These are phyloP conservation scores for Spinus pinus DNA, from an alignment of 2,797 vertebrate species.

Conservation along the genomic window DNA sequence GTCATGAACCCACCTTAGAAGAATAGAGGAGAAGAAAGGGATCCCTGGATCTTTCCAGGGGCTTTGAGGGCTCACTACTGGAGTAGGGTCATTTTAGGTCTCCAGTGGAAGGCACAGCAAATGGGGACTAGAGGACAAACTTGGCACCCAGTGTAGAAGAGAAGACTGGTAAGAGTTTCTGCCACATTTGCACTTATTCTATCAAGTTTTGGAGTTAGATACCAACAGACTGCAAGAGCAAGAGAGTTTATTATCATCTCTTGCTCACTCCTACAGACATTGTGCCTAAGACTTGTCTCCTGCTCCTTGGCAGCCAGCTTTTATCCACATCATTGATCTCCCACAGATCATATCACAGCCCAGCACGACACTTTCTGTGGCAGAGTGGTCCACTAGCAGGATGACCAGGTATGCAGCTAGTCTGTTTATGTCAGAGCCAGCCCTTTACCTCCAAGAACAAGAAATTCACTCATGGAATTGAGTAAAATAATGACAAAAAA, in stretches of 20 bases:
- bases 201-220: background rate
- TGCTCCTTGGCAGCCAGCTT: background rate
- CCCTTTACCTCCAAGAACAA: background rate
- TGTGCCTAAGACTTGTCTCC: background rate
- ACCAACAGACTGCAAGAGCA: background rate
- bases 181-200: background rate
- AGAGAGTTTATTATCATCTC: background rate
- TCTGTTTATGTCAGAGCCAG: background rate
- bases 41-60: background rate
- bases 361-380: background rate
- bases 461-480: background rate
- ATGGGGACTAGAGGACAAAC: background rate
- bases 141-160: background rate
- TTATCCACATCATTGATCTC: background rate
- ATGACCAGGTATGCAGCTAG: background rate
- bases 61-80: background rate
- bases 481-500: background rate
- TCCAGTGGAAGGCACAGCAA: background rate
- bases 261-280: background rate
- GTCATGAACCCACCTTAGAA: background rate
- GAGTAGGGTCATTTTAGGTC: background rate
- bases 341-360: background rate
- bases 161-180: background rate
- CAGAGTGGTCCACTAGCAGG: accelerated
- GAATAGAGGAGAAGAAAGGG: background rate